Evolutionary conservation across 2,113 vertebrate species (phyloP).

Genomic region (Toxotes chatareus): DNA sequence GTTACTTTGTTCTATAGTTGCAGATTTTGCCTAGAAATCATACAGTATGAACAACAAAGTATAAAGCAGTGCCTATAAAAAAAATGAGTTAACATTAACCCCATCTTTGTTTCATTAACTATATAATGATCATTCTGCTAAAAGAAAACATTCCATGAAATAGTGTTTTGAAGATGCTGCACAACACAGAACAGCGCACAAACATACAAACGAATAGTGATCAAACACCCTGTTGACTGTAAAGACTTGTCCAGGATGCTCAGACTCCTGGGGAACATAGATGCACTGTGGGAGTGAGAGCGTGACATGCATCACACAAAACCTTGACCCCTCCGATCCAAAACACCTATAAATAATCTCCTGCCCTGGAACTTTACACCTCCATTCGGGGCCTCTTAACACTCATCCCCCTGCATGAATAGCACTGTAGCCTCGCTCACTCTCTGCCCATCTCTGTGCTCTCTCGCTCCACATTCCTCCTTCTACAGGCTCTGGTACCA

Average conservation of each 20-base stretch:
- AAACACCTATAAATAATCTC: constrained; percentile 48
- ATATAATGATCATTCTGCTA: too few relatives aligned
- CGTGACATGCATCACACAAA: constrained; percentile 31
- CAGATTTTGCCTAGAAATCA: not conserved
- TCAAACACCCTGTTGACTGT: not conserved
- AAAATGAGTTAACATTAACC: not conserved
- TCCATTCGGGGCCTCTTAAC: constrained; percentile 42
- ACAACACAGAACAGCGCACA: not conserved
- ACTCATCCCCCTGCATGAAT: constrained; percentile 47
- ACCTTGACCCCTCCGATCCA: constrained; percentile 54
- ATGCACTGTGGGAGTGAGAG: not conserved
- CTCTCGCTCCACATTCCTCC: constrained; percentile 60
- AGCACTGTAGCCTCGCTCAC: constrained; percentile 26
- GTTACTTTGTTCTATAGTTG: not conserved
- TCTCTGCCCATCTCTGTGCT: constrained; percentile 35
- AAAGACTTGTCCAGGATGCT: not conserved
- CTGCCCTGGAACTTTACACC: constrained; percentile 58
- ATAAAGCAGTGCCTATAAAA: not conserved
- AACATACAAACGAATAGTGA: constrained; percentile 18
- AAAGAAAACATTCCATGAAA: too few relatives aligned
- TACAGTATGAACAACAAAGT: not conserved
- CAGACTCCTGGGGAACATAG: constrained; percentile 18
- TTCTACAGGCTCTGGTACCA: constrained; percentile 43
- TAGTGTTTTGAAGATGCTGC: too few relatives aligned
- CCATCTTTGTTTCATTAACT: too few relatives aligned